A percentile compares a stretch with the other conserved stretches of the same genome.
phyloP scores from a whole-genome alignment of 2,113 vertebrate species.

The Heterochromis multidens region DNA sequence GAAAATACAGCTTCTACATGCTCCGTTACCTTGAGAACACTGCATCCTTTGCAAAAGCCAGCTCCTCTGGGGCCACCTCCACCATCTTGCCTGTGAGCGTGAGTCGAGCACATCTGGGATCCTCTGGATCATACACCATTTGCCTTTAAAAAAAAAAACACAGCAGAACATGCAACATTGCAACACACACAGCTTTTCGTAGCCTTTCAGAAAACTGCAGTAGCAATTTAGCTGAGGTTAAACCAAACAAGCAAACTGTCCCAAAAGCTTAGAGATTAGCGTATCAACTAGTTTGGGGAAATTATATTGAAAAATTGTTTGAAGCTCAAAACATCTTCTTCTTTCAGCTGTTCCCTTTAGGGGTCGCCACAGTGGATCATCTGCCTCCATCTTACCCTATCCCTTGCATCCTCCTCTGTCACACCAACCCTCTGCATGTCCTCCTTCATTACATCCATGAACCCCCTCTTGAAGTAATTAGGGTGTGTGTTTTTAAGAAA shows the following conservation, averaged over 20 bases:
- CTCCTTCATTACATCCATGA: not conserved
- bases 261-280: not conserved
- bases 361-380: not conserved
- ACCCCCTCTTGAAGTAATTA: not conserved
- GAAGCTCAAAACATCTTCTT: not conserved
- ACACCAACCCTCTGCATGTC: not conserved
- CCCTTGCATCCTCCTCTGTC: not conserved
- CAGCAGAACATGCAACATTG: not conserved
- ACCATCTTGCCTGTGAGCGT: constrained; percentile 86
- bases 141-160: constrained; percentile 69
- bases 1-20: not conserved
- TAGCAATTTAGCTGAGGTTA: not conserved
- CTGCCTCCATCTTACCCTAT: not conserved
- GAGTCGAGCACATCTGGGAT: constrained; percentile 83
- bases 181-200: not conserved
- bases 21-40: constrained; percentile 64
- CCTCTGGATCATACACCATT: constrained; percentile 83
- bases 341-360: not conserved
- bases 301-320: not conserved
- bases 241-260: not conserved
- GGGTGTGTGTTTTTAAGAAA: not conserved
- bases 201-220: not conserved
- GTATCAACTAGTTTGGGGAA: not conserved
- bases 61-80: constrained; percentile 77
- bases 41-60: constrained; percentile 85